Conservation (phyloP, 2,888 invertebrate species). For the Tinea trinotella region DNA sequence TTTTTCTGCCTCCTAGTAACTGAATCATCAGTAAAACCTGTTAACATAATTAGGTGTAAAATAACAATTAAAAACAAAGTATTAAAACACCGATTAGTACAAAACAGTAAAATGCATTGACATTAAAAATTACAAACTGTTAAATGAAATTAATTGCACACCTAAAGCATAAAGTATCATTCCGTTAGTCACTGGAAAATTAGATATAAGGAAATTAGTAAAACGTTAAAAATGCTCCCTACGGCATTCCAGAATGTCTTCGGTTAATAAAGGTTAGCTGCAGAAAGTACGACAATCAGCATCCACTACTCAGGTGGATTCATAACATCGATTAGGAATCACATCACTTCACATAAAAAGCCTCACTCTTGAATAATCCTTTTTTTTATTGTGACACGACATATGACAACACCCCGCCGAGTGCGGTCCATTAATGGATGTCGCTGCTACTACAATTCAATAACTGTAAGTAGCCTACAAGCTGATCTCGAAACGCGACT, state of each 20-base stretch:
- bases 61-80: neutral
- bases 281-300: neutral
- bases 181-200: slow-evolving; percentile 22
- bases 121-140: slow-evolving; percentile 22
- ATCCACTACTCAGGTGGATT: neutral
- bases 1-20: slow-evolving; percentile 68
- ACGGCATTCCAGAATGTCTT: neutral
- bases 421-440: no score
- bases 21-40: slow-evolving; percentile 69
- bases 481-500: no score
- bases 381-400: neutral
- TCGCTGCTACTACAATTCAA: no score
- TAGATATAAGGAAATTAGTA: neutral
- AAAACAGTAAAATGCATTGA: neutral
- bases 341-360: neutral
- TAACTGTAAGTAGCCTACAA: no score
- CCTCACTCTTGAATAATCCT: neutral
- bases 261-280: neutral
- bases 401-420: neutral
- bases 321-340: slow-evolving; percentile 1
- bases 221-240: neutral
- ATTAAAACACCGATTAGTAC: slow-evolving; percentile 11
- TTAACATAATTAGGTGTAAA: slow-evolving; percentile 21
- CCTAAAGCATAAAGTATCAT: slow-evolving; percentile 49
- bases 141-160: slow-evolving; percentile 49